Conservation (phyloP, 2,113 vertebrate species). For the Mormyrus lacerda region DNA sequence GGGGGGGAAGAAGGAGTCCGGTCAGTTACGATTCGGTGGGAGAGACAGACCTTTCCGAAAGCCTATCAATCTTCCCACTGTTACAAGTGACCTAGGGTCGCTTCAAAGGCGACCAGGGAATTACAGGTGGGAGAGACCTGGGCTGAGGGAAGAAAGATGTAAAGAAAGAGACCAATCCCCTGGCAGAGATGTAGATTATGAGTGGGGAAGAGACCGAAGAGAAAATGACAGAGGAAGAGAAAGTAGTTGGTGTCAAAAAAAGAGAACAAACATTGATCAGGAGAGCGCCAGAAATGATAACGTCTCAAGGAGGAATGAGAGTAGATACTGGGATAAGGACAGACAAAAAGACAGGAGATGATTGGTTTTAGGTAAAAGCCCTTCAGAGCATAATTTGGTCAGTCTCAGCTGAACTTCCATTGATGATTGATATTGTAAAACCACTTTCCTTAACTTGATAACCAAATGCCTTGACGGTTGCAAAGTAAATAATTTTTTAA, state of each 20-base stretch:
- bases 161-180: conserved; percentile 52
- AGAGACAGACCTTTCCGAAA: conserved; percentile 90
- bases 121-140: conserved; percentile 60
- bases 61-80: conserved; percentile 73
- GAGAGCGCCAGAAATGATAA: conserved; percentile 37
- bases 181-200: conserved; percentile 49
- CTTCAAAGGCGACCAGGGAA: conserved; percentile 56
- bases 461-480: neutral
- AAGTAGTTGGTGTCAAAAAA: conserved; percentile 43
- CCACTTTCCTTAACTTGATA: neutral
- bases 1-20: conserved; percentile 92
- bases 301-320: conserved; percentile 45
- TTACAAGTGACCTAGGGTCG: conserved; percentile 47
- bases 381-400: neutral
- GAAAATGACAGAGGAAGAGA: conserved; percentile 59
- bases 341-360: conserved; percentile 53
- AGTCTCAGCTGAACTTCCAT: neutral
- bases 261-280: conserved; percentile 41
- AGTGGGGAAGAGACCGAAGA: conserved; percentile 53
- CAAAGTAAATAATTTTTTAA: neutral
- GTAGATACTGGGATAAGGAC: conserved; percentile 47
- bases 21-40: conserved; percentile 89
- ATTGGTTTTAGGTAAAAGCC: conserved; percentile 8
- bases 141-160: conserved; percentile 63
- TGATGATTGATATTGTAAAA: neutral